Evolutionary conservation across 1,140 invertebrate genomes (phyloP).

Genomic region (Colletes latitarsis): DNA sequence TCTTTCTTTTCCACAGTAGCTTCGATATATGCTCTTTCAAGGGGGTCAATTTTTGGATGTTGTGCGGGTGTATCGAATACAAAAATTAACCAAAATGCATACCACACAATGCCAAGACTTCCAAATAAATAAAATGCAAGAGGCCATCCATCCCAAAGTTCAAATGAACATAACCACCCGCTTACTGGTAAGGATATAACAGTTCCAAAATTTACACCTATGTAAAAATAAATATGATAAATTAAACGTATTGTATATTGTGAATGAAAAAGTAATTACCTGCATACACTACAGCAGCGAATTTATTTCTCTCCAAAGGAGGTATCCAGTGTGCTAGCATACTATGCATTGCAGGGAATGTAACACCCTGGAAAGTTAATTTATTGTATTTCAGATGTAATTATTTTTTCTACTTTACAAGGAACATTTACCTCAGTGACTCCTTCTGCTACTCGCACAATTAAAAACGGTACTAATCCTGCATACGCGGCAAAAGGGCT

Average conservation of each 20-base stretch:
- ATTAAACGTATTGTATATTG: conserved; percentile 1
- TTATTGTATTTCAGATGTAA: conserved; percentile 7
- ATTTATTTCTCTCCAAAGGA: conserved; percentile 89
- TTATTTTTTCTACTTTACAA: conserved; percentile 7
- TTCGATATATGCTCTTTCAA: conserved; percentile 86
- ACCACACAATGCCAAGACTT: conserved; percentile 89
- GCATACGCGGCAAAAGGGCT: conserved; percentile 88
- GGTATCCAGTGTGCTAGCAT: conserved; percentile 92
- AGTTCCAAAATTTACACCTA: conserved; percentile 88
- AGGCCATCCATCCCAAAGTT: conserved; percentile 88
- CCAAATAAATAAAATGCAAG: conserved; percentile 91
- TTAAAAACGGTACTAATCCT: conserved; percentile 87
- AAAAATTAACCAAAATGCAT: conserved; percentile 87
- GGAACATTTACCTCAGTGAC: conserved; percentile 87
- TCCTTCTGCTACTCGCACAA: conserved; percentile 91
- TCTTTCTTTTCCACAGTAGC: conserved; percentile 78
- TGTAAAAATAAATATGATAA: conserved; percentile 24
- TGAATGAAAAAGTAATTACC: conserved; percentile 77
- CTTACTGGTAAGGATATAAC: conserved; percentile 88
- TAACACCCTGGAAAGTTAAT: conserved; percentile 84
- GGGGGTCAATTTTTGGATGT: conserved; percentile 89
- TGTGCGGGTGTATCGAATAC: conserved; percentile 88
- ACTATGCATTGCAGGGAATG: conserved; percentile 91
- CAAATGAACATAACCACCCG: conserved; percentile 87
- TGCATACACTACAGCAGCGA: conserved; percentile 90